phyloP scores from a whole-genome alignment of 2,888 invertebrate genomes.

The Nowickia ferox region DNA sequence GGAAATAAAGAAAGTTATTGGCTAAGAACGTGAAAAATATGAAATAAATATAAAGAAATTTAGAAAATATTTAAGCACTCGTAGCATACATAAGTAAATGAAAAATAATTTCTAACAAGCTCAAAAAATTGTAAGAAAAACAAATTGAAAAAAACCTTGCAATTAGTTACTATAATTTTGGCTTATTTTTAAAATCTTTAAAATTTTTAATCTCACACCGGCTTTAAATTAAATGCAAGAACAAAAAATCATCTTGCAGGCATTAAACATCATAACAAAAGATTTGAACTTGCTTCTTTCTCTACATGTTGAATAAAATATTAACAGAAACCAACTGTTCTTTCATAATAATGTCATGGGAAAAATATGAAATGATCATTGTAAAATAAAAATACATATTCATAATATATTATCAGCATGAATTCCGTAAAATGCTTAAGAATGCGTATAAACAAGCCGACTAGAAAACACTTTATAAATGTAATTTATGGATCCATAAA shows the following conservation, averaged over 20 bases:
- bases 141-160: background rate
- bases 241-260: background rate
- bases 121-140: background rate
- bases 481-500: background rate
- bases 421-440: background rate
- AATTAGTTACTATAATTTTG: no score
- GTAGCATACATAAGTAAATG: background rate
- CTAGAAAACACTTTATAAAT: background rate
- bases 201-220: background rate
- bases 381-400: background rate
- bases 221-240: background rate
- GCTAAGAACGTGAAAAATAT: constrained; percentile 47
- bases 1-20: constrained; percentile 69
- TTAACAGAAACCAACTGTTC: constrained; percentile 38
- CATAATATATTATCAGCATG: constrained; percentile 1
- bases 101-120: background rate
- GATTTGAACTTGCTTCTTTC: background rate
- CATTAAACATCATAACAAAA: background rate
- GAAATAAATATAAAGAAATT: constrained; percentile 10
- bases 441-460: background rate
- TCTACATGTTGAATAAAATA: background rate
- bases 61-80: background rate
- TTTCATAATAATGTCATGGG: constrained; percentile 64
- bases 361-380: constrained; percentile 10
- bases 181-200: background rate